Evolutionary conservation across 2,888 invertebrate genomes (phyloP), one percentile per base, ranked within the genome.

Genomic region (Lasioglossum oenotherae): DNA sequence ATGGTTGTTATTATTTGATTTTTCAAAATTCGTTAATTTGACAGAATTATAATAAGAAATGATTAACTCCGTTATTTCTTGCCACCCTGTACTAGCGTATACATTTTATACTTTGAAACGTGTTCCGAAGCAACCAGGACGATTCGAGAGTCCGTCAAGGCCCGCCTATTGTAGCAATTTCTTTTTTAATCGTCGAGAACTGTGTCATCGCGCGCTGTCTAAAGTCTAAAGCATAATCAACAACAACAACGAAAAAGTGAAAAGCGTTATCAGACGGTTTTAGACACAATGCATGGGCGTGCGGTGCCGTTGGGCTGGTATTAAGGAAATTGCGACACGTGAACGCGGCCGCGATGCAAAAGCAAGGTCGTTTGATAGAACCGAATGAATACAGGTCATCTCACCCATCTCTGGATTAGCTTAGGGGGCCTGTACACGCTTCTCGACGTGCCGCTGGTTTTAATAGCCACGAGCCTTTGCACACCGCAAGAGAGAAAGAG

Each of bases 341-440:
- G 49, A 53, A 78, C 78, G 82, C 53, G 74, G 31, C 8, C 67
- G 16, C 44, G 79, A 79, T 73, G 49, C 10, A 53, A 46, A 46
- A n/a, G 74, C 81, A 84, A 84, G 84, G 81, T 84, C 81, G 60
- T 46, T 71, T 78, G 60, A 74, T 81, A 78, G 74, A 16, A 4
- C 31, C 31, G 46, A 78, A 77, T 41, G 84, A 84, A 81, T 84
- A 81, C 84, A 46, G 84, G 81, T 81, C 78, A 78, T 77, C 69
- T 41, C 69, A 57, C 67, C 84, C 78, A 81, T 81, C 78, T 78
- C 10, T 74, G 60, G 46, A 84, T 81, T 81, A 44, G 41, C 57
- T 44, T 74, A 64, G 23, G n/a, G 79, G 53, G 8, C 72, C 12
- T 46, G n/a, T 76, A 76, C 76, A 60, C 31, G 35, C 27, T 60